phyloP scores from a whole-genome alignment of 2,113 vertebrate species.

The Gnathonemus longibarbis region DNA sequence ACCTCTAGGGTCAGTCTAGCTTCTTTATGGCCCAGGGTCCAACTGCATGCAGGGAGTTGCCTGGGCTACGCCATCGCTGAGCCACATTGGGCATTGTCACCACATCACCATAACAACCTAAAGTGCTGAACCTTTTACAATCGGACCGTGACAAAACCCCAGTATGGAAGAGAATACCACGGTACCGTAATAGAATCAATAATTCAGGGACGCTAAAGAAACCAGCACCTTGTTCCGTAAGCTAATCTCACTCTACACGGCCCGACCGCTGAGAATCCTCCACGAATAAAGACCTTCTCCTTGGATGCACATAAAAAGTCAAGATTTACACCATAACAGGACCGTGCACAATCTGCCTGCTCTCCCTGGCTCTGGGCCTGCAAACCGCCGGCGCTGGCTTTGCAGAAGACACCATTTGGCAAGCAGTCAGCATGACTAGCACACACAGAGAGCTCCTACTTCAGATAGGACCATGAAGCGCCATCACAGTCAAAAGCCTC shows the following conservation, averaged over 20 bases:
- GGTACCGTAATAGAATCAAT: neutral
- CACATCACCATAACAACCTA: neutral
- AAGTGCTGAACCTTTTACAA: constrained; percentile 3
- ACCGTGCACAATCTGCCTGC: neutral
- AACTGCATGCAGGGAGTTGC: neutral
- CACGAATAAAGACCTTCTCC: neutral
- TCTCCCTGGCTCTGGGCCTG: neutral
- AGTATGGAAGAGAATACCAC: neutral
- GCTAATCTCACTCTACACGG: neutral
- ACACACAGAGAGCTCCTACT: neutral
- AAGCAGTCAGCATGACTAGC: neutral
- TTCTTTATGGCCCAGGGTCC: neutral
- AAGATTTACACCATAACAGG: neutral
- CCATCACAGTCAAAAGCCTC: neutral
- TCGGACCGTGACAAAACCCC: neutral
- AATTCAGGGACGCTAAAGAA: neutral
- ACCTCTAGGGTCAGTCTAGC: neutral
- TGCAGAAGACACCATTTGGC: neutral
- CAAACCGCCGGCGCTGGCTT: neutral
- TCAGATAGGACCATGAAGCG: neutral
- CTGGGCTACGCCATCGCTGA: neutral
- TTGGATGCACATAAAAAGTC: neutral
- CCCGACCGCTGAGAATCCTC: neutral
- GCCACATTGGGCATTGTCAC: neutral
- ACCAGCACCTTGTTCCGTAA: neutral